phyloP scores from a whole-genome alignment of 2,888 invertebrate genomes.

The Dione vanillae region DNA sequence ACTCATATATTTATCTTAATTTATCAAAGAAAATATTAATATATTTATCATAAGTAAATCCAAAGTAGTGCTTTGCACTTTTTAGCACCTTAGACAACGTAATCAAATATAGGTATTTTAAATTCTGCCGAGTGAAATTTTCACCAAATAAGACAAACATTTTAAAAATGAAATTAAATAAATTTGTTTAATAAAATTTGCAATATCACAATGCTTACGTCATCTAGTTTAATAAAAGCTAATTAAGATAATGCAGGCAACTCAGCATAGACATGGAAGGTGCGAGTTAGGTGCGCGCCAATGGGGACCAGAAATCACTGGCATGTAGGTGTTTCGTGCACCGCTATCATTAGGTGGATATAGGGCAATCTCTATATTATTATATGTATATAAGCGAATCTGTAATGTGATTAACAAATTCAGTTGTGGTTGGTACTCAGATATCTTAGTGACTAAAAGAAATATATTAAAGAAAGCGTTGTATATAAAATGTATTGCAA shows the following conservation, averaged over 20 bases:
- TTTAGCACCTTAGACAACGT: too few species aligned
- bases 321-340: conserved; percentile 46
- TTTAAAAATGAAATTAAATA: too few species aligned
- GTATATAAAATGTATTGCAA: too few species aligned
- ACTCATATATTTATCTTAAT: too few species aligned
- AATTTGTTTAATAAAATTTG: not conserved
- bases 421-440: not conserved
- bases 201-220: not conserved
- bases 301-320: conserved; percentile 66
- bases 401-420: not conserved
- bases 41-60: too few species aligned
- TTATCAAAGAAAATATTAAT: too few species aligned
- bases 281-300: conserved; percentile 62
- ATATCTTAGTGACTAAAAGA: too few species aligned
- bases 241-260: conserved; percentile 71
- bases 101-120: too few species aligned
- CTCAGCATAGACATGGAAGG: conserved; percentile 55
- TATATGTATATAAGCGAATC: not conserved
- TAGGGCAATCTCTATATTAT: not conserved
- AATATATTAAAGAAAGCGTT: not conserved
- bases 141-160: too few species aligned
- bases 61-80: too few species aligned
- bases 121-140: too few species aligned
- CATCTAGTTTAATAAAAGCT: conserved; percentile 55
- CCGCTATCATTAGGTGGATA: conserved; percentile 44